A percentile compares a stretch with the other conserved stretches of the same genome.
phyloP scores from a whole-genome alignment of 2,797 vertebrate genomes.

The Leptodactylus fallax region DNA sequence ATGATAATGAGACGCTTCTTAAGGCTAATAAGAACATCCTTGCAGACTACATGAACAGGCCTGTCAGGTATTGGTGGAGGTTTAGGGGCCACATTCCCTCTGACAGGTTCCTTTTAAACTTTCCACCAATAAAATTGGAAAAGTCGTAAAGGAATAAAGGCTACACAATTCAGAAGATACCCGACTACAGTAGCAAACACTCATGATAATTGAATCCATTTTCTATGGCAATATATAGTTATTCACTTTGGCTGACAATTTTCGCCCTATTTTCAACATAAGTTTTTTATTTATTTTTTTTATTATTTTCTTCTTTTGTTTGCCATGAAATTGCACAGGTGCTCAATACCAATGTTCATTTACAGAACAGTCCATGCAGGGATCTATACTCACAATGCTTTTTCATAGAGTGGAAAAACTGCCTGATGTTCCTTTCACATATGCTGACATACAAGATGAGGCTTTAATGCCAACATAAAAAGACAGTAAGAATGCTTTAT shows the following conservation, averaged over 20 bases:
- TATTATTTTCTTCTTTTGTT: background rate
- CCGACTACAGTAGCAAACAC: too few relatives aligned
- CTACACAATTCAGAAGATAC: too few relatives aligned
- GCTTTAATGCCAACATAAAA: background rate
- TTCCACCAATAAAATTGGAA: too few relatives aligned
- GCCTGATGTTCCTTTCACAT: background rate
- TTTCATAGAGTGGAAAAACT: background rate
- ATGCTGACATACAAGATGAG: constrained; percentile 23
- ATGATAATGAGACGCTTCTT: too few relatives aligned
- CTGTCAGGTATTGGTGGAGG: too few relatives aligned
- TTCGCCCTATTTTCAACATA: background rate
- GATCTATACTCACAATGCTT: background rate
- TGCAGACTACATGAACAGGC: too few relatives aligned
- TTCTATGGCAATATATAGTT: background rate
- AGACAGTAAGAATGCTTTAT: background rate
- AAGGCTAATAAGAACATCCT: too few relatives aligned
- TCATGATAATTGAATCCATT: too few relatives aligned
- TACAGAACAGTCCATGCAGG: background rate
- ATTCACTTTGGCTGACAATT: background rate
- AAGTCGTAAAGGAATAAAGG: too few relatives aligned
- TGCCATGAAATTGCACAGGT: background rate
- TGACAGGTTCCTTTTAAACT: too few relatives aligned
- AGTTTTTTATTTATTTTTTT: background rate
- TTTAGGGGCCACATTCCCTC: too few relatives aligned
- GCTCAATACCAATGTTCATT: background rate